A percentile compares a stretch with the other conserved stretches of the same genome.
Conservation (phyloP, 2,113 vertebrate species). For the Garra rufa region DNA sequence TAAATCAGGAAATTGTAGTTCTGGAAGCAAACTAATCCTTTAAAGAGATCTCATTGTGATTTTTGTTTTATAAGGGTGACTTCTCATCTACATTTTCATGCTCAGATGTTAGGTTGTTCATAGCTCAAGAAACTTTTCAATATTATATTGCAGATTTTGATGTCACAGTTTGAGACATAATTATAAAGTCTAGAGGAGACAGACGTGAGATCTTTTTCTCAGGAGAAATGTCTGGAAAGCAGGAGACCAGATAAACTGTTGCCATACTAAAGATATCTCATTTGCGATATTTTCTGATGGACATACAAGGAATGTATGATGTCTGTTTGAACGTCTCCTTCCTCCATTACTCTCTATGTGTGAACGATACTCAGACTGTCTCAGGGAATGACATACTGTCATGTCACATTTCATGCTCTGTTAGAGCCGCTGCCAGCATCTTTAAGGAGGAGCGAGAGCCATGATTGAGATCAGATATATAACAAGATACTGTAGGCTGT, state of each 20-base stretch:
- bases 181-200: not conserved
- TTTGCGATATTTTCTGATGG: not conserved
- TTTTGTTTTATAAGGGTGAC: no score
- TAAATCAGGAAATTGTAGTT: no score
- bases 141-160: not conserved
- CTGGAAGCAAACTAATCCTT: no score
- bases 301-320: not conserved
- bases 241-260: not conserved
- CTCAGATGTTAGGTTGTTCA: no score
- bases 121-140: not conserved
- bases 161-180: not conserved
- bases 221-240: not conserved
- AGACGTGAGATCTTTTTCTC: not conserved
- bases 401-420: conserved; percentile 38
- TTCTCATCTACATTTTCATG: no score
- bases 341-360: conserved; percentile 10
- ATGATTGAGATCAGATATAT: conserved; percentile 24
- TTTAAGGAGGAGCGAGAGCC: conserved; percentile 23
- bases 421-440: conserved; percentile 21
- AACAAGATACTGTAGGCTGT: conserved; percentile 13
- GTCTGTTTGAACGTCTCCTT: conserved; percentile 1
- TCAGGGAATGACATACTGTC: conserved; percentile 40
- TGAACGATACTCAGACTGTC: conserved; percentile 20
- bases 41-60: no score
- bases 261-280: not conserved